Percentiles rank a stretch among this genome's conserved stretches.
Conservation (phyloP, 1,140 invertebrate species). For the silkworm (Bombyx mori) region ASM3026992v2 NC_085113.1:3418001-3418500, state of each 20-base stretch:
- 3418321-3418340: conserved; percentile 77
- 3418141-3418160: conserved; percentile 33
- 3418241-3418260: conserved; percentile 74
- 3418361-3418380: conserved; percentile 55
- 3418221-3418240: conserved; percentile 68
- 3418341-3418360: conserved; percentile 63
- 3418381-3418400: conserved; percentile 55
- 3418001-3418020: conserved; percentile 27
- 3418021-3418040: conserved; percentile 66
- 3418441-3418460: conserved; percentile 61
- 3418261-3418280: conserved; percentile 86
- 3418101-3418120: conserved; percentile 56
- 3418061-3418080: conserved; percentile 59
- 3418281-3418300: conserved; percentile 87
- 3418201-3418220: conserved; percentile 64
- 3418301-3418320: conserved; percentile 82
- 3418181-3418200: conserved; percentile 57
- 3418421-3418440: conserved; percentile 58
- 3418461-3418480: conserved; percentile 41
- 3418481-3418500: conserved; percentile 25
- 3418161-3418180: conserved; percentile 38
- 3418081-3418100: conserved; percentile 64
- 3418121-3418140: conserved; percentile 41
- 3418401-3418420: conserved; percentile 48
- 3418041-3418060: conserved; percentile 61